Conservation (phyloP, 2,888 invertebrate genomes). For the Ichneumon xanthorius region DNA sequence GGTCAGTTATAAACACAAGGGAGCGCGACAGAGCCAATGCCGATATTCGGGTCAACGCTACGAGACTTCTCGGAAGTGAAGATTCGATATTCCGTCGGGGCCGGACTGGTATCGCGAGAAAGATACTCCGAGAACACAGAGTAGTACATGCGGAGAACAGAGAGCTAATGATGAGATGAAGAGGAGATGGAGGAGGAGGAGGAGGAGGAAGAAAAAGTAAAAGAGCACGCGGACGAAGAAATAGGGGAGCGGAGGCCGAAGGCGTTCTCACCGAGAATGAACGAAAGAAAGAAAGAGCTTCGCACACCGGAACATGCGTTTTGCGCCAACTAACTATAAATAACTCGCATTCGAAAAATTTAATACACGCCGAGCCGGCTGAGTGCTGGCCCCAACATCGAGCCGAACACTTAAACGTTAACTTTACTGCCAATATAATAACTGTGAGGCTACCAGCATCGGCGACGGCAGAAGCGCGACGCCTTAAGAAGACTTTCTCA, state of each 20-base stretch:
- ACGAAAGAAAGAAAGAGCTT: slow-evolving; percentile 46
- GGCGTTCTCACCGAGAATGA: slow-evolving; percentile 17
- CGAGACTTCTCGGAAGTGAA: slow-evolving; percentile 76
- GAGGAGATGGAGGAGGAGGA: not conserved
- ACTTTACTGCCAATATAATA: slow-evolving; percentile 65
- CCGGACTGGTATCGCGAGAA: not conserved
- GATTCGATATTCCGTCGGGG: slow-evolving; percentile 48
- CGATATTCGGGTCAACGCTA: slow-evolving; percentile 77
- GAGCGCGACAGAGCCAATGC: slow-evolving; percentile 6
- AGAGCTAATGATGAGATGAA: slow-evolving; percentile 23
- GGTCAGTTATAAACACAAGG: slow-evolving; percentile 75
- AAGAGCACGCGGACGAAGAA: slow-evolving; percentile 16
- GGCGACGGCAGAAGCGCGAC: slow-evolving; percentile 39
- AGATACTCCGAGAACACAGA: not conserved
- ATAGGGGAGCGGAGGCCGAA: not conserved
- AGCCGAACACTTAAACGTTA: slow-evolving; percentile 53
- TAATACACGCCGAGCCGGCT: slow-evolving; percentile 14
- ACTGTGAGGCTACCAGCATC: slow-evolving; percentile 34
- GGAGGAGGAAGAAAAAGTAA: not conserved
- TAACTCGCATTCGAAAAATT: slow-evolving; percentile 55
- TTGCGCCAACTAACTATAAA: slow-evolving; percentile 61
- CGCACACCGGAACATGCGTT: slow-evolving; percentile 50
- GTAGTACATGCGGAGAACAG: not conserved
- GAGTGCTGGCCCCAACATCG: not conserved
- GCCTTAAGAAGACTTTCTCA: not conserved